Percentiles rank a stretch among this genome's conserved stretches.
These are phyloP conservation scores for Brachyalestes nurse DNA, from an alignment of 2,797 vertebrate genomes.

Conservation along the genomic window DNA sequence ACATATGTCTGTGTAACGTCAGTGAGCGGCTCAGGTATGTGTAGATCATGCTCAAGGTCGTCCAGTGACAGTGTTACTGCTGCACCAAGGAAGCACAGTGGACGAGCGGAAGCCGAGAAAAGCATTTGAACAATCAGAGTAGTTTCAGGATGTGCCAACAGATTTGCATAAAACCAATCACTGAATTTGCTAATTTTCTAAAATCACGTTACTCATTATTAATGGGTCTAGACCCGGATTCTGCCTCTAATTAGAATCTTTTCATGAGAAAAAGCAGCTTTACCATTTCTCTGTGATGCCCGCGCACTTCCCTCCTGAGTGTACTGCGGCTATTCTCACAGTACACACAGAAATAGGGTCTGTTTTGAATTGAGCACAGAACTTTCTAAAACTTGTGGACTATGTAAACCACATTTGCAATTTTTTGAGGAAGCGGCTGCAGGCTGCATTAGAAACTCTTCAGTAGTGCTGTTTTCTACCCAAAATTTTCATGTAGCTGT, in stretches of 20 bases:
- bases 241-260: not conserved
- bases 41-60: conserved; percentile 57
- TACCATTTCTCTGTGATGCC: conserved; percentile 21
- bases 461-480: conserved; percentile 1
- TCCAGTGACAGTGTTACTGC: conserved; percentile 42
- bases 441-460: conserved; percentile 34
- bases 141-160: not conserved
- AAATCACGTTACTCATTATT: conserved; percentile 5
- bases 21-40: conserved; percentile 41
- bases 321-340: conserved; percentile 28
- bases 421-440: conserved; percentile 4
- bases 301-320: conserved; percentile 7
- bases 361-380: conserved; percentile 41
- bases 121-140: not conserved
- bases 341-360: conserved; percentile 31
- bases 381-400: conserved; percentile 42
- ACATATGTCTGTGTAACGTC: conserved; percentile 30
- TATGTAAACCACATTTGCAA: conserved; percentile 44
- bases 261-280: not conserved
- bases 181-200: conserved; percentile 14
- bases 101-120: not conserved
- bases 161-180: conserved; percentile 20
- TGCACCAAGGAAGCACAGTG: conserved; percentile 22
- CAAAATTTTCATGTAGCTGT: not conserved
- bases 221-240: conserved; percentile 1